Conservation (phyloP, 37 sponge, comb jelly and placozoan species). For the Tethya wilhelma region DNA sequence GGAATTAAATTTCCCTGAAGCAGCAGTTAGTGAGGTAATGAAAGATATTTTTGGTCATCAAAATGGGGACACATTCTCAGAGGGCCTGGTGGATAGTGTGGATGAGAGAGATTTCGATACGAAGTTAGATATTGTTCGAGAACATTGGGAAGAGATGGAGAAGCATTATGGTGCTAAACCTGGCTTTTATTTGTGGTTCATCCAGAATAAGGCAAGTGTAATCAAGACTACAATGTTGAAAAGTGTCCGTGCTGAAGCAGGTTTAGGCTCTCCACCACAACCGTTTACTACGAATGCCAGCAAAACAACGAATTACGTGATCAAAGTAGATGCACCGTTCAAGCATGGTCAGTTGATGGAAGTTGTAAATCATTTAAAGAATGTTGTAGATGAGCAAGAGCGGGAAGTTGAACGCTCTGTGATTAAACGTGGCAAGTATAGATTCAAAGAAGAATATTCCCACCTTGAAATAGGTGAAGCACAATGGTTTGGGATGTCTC, state of each 20-base stretch:
- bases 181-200: conserved; percentile 26
- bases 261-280: conserved; percentile 40
- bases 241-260: conserved; percentile 25
- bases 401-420: conserved; percentile 29
- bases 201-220: not conserved
- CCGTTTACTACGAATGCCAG: conserved; percentile 41
- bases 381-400: conserved; percentile 35
- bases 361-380: conserved; percentile 14
- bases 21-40: not conserved
- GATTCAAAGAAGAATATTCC: conserved; percentile 12
- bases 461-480: not conserved
- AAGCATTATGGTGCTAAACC: not conserved
- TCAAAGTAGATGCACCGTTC: conserved; percentile 17
- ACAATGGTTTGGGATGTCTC: conserved; percentile 23
- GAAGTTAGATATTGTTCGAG: conserved; percentile 11
- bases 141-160: conserved; percentile 18
- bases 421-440: conserved; percentile 14
- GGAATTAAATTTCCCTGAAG: not conserved
- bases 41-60: conserved; percentile 44
- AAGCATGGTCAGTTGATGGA: conserved; percentile 26
- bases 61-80: conserved; percentile 19
- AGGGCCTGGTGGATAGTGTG: conserved; percentile 35
- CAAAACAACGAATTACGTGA: conserved; percentile 7
- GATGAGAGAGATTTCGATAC: conserved; percentile 20
- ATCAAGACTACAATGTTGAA: conserved; percentile 28